phyloP scores from a whole-genome alignment of 2,888 invertebrate genomes.

The Limulus polyphemus region DNA sequence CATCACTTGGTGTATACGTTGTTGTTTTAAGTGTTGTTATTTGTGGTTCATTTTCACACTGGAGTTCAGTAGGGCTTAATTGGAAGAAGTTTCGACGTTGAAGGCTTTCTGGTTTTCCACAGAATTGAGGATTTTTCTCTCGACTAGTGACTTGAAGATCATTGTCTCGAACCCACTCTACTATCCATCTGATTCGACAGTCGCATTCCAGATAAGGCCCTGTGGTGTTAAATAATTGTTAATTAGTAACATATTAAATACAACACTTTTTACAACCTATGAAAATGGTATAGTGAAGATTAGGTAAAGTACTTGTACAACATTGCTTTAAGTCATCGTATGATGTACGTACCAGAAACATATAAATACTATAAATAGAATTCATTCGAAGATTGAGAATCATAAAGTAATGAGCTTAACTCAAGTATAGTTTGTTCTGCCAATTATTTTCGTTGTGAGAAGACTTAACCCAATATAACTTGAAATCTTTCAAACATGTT shows the following conservation, averaged over 20 bases:
- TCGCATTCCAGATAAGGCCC: constrained; percentile 68
- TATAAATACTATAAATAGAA: too few species aligned
- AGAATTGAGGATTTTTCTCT: constrained; percentile 83
- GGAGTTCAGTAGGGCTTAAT: constrained; percentile 55
- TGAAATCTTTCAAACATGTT: too few species aligned
- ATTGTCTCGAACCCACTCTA: constrained; percentile 73
- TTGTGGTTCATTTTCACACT: constrained; percentile 14
- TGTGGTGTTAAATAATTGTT: constrained; percentile 33
- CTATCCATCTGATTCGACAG: constrained; percentile 74
- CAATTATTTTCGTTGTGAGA: too few species aligned
- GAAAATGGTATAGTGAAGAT: too few species aligned
- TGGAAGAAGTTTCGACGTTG: constrained; percentile 73
- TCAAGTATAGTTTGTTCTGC: too few species aligned
- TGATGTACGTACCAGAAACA: too few species aligned
- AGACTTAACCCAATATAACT: too few species aligned
- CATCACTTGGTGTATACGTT: constrained; percentile 5
- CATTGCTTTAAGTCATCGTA: too few species aligned
- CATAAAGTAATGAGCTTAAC: too few species aligned
- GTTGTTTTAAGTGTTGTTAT: constrained; percentile 17
- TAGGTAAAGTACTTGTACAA: too few species aligned
- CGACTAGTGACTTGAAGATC: constrained; percentile 84
- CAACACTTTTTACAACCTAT: not conserved
- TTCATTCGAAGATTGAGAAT: too few species aligned
- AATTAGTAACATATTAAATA: not conserved
- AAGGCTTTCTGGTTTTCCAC: constrained; percentile 66